Conservation (phyloP, 2,797 vertebrate species). For the Anguilla anguilla region DNA sequence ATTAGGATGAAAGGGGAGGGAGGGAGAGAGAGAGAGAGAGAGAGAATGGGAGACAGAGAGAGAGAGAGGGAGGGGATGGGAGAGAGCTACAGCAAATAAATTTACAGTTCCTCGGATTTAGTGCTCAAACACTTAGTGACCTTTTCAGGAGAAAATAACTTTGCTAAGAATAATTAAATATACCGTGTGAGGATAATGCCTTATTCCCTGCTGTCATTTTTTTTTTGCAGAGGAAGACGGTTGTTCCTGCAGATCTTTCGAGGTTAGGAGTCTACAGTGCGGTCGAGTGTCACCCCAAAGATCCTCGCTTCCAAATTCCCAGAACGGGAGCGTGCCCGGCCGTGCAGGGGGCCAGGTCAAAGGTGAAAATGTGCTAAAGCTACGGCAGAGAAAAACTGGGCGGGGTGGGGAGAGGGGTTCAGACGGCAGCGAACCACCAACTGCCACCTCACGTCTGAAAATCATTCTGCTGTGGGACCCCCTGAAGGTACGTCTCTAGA, state of each 20-base stretch:
- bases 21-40: background rate
- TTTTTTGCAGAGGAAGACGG: background rate
- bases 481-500: background rate
- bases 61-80: conserved; percentile 9
- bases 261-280: background rate
- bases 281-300: background rate
- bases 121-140: background rate
- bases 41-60: conserved; percentile 6
- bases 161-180: background rate
- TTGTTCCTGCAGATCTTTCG: background rate
- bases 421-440: background rate
- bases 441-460: background rate
- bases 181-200: background rate
- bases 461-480: background rate
- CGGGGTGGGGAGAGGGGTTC: background rate
- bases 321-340: background rate
- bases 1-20: background rate
- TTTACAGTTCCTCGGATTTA: background rate
- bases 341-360: background rate
- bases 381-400: background rate
- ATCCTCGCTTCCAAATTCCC: background rate
- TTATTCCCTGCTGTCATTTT: background rate
- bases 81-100: conserved; percentile 21
- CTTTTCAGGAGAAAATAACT: conserved; percentile 1
- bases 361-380: background rate